Percentiles rank a stretch among this genome's conserved stretches.
These are phyloP conservation scores for Erebia palarica DNA, from an alignment of 2,888 invertebrate species.

Conservation along the genomic window DNA sequence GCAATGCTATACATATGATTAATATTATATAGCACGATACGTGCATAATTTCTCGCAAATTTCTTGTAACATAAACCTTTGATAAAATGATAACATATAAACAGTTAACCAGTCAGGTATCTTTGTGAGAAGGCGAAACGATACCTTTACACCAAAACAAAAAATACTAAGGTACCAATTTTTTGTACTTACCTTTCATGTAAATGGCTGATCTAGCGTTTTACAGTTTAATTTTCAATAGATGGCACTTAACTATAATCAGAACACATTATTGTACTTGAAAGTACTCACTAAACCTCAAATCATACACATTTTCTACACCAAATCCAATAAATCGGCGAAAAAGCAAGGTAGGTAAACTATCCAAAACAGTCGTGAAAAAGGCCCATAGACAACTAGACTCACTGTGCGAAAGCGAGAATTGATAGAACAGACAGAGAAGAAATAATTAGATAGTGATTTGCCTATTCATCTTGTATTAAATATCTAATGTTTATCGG, in stretches of 20 bases:
- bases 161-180: conserved; percentile 74
- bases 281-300: conserved; percentile 53
- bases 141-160: conserved; percentile 56
- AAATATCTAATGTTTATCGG: conserved; percentile 17
- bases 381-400: conserved; percentile 70
- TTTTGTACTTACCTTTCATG: conserved; percentile 82
- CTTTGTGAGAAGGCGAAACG: conserved; percentile 50
- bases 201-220: conserved; percentile 78
- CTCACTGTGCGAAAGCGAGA: conserved; percentile 34
- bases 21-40: conserved; percentile 55
- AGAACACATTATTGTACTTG: conserved; percentile 64
- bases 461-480: not conserved
- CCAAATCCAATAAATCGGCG: conserved; percentile 75
- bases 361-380: conserved; percentile 83
- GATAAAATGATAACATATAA: conserved; percentile 33
- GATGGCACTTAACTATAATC: conserved; percentile 57
- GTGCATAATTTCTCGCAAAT: conserved; percentile 52
- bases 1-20: conserved; percentile 71
- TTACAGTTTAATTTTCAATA: conserved; percentile 51
- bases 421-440: conserved; percentile 30
- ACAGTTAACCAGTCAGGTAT: conserved; percentile 30
- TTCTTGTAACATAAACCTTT: conserved; percentile 49
- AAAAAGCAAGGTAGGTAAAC: conserved; percentile 77
- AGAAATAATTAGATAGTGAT: conserved; percentile 11
- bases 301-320: conserved; percentile 68